phyloP scores from a whole-genome alignment of 2,113 vertebrate genomes.

The Prionailurus viverrinus region DNA sequence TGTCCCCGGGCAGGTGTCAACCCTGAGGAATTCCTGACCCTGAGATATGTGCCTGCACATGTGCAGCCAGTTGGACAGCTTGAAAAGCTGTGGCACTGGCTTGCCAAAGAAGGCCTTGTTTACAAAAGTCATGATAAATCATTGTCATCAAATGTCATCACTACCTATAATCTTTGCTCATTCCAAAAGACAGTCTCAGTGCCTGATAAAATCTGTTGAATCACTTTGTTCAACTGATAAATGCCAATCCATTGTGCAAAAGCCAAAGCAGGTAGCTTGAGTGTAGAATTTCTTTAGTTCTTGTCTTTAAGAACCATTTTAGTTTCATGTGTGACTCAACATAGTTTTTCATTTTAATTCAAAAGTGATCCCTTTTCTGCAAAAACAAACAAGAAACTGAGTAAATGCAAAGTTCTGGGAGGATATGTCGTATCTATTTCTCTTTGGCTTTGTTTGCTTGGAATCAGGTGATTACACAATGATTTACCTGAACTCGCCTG shows the following conservation, averaged over 20 bases:
- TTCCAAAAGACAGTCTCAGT: conserved; percentile 33
- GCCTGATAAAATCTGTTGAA: background rate
- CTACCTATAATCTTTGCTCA: background rate
- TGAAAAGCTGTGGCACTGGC: background rate
- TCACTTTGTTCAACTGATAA: background rate
- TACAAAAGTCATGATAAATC: conserved; percentile 26
- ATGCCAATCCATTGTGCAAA: background rate
- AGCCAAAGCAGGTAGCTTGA: background rate
- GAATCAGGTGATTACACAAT: conserved; percentile 2
- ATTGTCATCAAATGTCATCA: background rate
- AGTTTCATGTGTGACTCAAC: conserved; percentile 2
- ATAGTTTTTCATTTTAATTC: conserved; percentile 33
- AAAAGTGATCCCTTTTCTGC: background rate
- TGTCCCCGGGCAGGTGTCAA: background rate
- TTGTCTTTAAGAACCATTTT: background rate
- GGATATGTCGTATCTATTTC: conserved; percentile 37
- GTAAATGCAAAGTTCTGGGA: background rate
- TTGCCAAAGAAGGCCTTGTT: conserved; percentile 39
- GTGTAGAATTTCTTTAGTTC: conserved; percentile 37
- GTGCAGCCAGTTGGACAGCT: conserved; percentile 31
- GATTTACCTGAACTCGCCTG: background rate
- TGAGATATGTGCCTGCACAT: background rate
- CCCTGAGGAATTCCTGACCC: conserved; percentile 3
- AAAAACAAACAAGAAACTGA: background rate
- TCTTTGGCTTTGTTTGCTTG: background rate